Percentiles rank a stretch among this genome's conserved stretches.
These are phyloP conservation scores for Sus cebifrons DNA, from an alignment of 2,797 vertebrate species.

Conservation along the genomic window DNA sequence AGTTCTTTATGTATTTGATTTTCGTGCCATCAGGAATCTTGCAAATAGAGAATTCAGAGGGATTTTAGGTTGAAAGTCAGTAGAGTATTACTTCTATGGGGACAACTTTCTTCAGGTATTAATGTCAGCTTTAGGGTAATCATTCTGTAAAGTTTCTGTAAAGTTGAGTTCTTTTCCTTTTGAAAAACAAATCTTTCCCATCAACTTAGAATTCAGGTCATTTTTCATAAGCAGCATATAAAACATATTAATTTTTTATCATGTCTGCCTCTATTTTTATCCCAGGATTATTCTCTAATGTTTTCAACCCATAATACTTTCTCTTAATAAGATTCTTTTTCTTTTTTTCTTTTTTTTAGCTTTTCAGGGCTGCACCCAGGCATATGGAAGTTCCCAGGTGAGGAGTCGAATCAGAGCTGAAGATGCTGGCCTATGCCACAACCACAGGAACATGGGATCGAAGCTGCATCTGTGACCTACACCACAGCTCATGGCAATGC, in stretches of 20 bases:
- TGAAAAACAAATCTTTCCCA: constrained; percentile 65
- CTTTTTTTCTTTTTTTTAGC: too few species aligned
- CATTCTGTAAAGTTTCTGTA: constrained; percentile 5
- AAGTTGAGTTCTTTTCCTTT: constrained; percentile 58
- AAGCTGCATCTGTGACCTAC: too few species aligned
- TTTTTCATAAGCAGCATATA: constrained; percentile 63
- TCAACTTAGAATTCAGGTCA: constrained; percentile 61
- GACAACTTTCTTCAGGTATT: constrained; percentile 54
- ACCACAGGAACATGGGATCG: too few species aligned
- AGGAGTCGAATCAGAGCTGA: too few species aligned
- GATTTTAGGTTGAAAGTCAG: constrained; percentile 47
- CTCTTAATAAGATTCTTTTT: not conserved
- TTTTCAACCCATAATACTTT: constrained; percentile 12
- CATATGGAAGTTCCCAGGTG: too few species aligned
- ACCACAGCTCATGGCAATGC: too few species aligned
- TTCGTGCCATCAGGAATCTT: not conserved
- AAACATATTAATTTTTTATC: constrained; percentile 68
- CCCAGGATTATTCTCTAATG: constrained; percentile 65
- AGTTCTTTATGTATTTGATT: not conserved
- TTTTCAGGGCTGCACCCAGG: too few species aligned
- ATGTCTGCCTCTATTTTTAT: constrained; percentile 60
- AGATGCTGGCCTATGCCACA: too few species aligned
- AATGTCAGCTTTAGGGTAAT: constrained; percentile 68
- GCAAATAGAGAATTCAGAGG: not conserved
- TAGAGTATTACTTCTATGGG: not conserved